These are phyloP conservation scores for Ornithoptera priamus DNA, from an alignment of 2,888 invertebrate species.

Conservation along the genomic window DNA sequence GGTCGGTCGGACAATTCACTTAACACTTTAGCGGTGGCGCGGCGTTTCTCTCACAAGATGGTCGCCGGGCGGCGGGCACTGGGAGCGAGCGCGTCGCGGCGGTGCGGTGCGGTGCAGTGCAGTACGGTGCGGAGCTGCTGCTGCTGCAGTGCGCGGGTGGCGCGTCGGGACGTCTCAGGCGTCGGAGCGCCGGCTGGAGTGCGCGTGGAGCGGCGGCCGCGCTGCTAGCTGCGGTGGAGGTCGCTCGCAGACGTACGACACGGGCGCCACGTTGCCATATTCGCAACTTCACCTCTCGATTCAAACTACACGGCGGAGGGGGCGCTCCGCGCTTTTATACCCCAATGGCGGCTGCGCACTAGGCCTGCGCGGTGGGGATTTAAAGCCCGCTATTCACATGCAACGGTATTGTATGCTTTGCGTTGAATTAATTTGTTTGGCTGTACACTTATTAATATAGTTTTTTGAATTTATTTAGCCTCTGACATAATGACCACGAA, in stretches of 20 bases:
- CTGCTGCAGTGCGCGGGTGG: constrained; percentile 74
- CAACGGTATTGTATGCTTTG: too few relatives aligned
- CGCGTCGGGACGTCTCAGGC: constrained; percentile 64
- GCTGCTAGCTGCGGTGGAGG: constrained; percentile 76
- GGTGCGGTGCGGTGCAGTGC: constrained; percentile 42
- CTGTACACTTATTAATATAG: too few relatives aligned
- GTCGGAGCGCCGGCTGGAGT: constrained; percentile 73
- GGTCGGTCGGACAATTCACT: constrained; percentile 48
- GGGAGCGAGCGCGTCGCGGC: constrained; percentile 42
- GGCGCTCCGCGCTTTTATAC: constrained; percentile 65
- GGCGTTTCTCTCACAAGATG: constrained; percentile 58
- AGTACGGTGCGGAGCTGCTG: constrained; percentile 45
- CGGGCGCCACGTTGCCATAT: constrained; percentile 77
- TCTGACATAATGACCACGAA: too few relatives aligned
- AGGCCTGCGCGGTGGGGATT: constrained; percentile 64
- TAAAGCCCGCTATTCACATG: constrained; percentile 47
- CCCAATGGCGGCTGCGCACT: constrained; percentile 67
- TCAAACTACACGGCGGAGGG: constrained; percentile 74
- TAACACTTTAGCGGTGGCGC: constrained; percentile 54
- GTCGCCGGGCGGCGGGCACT: constrained; percentile 52
- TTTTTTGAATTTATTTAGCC: too few relatives aligned
- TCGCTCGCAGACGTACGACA: constrained; percentile 70
- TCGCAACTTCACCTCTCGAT: constrained; percentile 75
- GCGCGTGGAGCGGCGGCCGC: constrained; percentile 55
- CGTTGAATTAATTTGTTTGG: too few relatives aligned